A percentile compares a stretch with the other conserved stretches of the same genome.
phyloP scores from a whole-genome alignment of 2,113 vertebrate species.

The Dicerorhinus sumatrensis region DNA sequence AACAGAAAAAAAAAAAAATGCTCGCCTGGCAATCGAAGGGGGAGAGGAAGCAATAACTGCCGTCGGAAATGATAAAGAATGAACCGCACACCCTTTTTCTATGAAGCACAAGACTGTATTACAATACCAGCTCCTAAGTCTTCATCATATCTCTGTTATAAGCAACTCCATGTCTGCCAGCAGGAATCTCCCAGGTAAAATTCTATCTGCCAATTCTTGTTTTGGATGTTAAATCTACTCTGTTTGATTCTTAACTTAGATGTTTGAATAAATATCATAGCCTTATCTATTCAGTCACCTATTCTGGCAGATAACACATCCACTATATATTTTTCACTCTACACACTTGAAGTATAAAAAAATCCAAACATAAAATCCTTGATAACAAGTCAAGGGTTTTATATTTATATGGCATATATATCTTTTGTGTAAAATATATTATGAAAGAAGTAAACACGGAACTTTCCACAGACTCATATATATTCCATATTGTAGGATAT shows the following conservation, averaged over 20 bases:
- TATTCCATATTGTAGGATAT: background rate
- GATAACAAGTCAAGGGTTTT: background rate
- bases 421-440: background rate
- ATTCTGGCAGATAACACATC: background rate
- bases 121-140: slow-evolving; percentile 77
- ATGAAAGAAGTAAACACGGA: background rate
- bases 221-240: background rate
- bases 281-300: background rate
- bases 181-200: slow-evolving; percentile 65
- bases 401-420: background rate
- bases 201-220: background rate
- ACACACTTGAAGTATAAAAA: background rate
- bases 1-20: slow-evolving; percentile 70
- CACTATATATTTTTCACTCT: background rate
- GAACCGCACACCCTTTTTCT: slow-evolving; percentile 83
- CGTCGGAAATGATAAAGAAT: slow-evolving; percentile 84
- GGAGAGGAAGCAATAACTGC: slow-evolving; percentile 82
- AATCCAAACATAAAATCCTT: background rate
- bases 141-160: slow-evolving; percentile 72
- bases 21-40: slow-evolving; percentile 83
- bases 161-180: background rate
- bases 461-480: background rate
- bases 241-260: slow-evolving; percentile 11
- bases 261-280: background rate
- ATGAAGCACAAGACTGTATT: slow-evolving; percentile 82